These are phyloP conservation scores for Paramormyrops hopkinsi DNA, from an alignment of 2,797 vertebrate species.

Conservation along the genomic window DNA sequence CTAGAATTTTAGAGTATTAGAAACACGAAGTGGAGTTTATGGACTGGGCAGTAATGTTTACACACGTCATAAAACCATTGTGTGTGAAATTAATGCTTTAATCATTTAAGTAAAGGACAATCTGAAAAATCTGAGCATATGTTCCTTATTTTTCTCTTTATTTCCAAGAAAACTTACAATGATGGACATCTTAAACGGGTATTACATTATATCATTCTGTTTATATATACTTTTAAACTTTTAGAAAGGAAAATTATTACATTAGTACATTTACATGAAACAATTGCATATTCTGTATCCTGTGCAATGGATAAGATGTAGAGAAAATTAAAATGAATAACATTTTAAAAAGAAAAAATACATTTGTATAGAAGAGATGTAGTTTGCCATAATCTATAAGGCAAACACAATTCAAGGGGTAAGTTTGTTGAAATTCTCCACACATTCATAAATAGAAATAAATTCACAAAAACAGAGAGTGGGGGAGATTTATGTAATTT, in stretches of 20 bases:
- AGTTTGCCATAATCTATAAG: slow-evolving; percentile 55
- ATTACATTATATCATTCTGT: slow-evolving; percentile 65
- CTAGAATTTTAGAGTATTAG: background rate
- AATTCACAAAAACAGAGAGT: slow-evolving; percentile 43
- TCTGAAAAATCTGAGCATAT: background rate
- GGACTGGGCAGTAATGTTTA: background rate
- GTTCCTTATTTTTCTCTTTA: slow-evolving; percentile 66
- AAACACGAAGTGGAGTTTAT: background rate
- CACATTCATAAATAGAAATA: slow-evolving; percentile 48
- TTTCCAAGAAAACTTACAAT: slow-evolving; percentile 68
- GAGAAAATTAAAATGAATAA: slow-evolving; percentile 45
- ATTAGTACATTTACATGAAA: slow-evolving; percentile 59
- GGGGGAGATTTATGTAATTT: slow-evolving; percentile 21
- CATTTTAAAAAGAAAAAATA: slow-evolving; percentile 55
- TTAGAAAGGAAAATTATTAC: slow-evolving; percentile 60
- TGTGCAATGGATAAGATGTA: slow-evolving; percentile 45
- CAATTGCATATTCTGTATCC: slow-evolving; percentile 86
- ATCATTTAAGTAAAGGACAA: background rate
- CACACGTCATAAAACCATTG: background rate
- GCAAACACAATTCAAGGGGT: slow-evolving; percentile 52
- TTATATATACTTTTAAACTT: slow-evolving; percentile 68
- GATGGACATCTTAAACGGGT: slow-evolving; percentile 59
- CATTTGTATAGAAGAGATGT: slow-evolving; percentile 58
- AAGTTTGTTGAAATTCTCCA: slow-evolving; percentile 49
- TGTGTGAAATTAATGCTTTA: background rate